Evolutionary conservation across 2,113 vertebrate species (phyloP).

Genomic region (Pomatorhinus ruficollis): DNA sequence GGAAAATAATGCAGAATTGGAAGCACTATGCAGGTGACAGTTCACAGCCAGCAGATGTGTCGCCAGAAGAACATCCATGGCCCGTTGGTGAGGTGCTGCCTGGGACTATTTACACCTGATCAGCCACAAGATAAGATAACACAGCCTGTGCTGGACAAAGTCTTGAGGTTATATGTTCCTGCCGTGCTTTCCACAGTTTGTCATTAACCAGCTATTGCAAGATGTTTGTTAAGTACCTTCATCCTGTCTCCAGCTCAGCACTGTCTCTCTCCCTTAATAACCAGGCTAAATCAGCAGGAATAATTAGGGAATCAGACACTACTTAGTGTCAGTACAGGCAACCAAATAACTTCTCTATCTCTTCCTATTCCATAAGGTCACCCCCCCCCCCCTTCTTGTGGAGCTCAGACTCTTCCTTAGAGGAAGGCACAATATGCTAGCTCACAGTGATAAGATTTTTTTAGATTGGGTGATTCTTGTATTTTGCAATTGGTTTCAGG

Average conservation of each 20-base stretch:
- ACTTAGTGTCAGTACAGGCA: constrained; percentile 36
- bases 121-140: constrained; percentile 42
- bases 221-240: constrained; percentile 54
- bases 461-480: not conserved
- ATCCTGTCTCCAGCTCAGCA: constrained; percentile 37
- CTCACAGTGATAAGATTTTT: not conserved
- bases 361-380: not conserved
- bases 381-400: not conserved
- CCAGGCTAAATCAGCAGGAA: constrained; percentile 48
- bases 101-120: constrained; percentile 17
- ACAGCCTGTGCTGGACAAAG: constrained; percentile 24
- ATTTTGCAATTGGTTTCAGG: not conserved
- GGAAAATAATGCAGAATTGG: not conserved
- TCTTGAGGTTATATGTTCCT: constrained; percentile 33
- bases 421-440: not conserved
- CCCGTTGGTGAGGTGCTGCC: not conserved
- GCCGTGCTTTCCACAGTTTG: constrained; percentile 22
- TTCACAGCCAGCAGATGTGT: not conserved
- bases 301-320: constrained; percentile 66
- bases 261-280: constrained; percentile 48
- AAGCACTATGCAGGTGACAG: not conserved
- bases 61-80: not conserved
- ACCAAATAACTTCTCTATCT: constrained; percentile 38
- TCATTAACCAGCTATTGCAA: constrained; percentile 66
- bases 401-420: not conserved